Conservation (phyloP, 2,888 invertebrate genomes). For the Ectemnius lituratus region DNA sequence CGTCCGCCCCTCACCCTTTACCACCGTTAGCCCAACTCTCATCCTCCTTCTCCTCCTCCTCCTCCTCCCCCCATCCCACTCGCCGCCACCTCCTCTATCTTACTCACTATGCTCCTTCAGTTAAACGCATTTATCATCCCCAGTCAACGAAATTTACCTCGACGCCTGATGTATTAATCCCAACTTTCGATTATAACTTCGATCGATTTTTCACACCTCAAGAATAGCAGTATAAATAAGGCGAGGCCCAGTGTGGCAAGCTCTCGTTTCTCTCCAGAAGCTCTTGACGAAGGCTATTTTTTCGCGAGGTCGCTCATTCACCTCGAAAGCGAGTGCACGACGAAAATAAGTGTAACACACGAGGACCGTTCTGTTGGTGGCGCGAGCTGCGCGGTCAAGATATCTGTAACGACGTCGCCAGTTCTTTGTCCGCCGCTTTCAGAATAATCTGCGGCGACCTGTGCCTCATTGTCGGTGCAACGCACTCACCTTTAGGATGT, state of each 20-base stretch:
- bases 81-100: too few species aligned
- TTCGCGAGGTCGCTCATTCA: not conserved
- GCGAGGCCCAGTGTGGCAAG: slow-evolving; percentile 4
- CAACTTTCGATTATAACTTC: too few species aligned
- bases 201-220: slow-evolving; percentile 32
- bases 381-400: too few species aligned
- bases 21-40: not conserved
- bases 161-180: too few species aligned
- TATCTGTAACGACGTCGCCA: too few species aligned
- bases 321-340: not conserved
- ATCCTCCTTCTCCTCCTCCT: too few species aligned
- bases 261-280: not conserved
- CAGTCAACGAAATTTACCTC: too few species aligned
- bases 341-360: not conserved
- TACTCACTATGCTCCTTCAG: too few species aligned
- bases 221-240: slow-evolving; percentile 41
- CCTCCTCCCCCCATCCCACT: too few species aligned
- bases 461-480: not conserved
- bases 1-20: not conserved
- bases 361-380: too few species aligned
- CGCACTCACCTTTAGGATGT: slow-evolving; percentile 83
- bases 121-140: too few species aligned
- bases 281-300: slow-evolving; percentile 4
- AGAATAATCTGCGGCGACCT: too few species aligned
- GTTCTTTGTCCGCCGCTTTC: not conserved